Conservation (phyloP, 2,888 invertebrate species). For the Entomobrya multifasciata region DNA sequence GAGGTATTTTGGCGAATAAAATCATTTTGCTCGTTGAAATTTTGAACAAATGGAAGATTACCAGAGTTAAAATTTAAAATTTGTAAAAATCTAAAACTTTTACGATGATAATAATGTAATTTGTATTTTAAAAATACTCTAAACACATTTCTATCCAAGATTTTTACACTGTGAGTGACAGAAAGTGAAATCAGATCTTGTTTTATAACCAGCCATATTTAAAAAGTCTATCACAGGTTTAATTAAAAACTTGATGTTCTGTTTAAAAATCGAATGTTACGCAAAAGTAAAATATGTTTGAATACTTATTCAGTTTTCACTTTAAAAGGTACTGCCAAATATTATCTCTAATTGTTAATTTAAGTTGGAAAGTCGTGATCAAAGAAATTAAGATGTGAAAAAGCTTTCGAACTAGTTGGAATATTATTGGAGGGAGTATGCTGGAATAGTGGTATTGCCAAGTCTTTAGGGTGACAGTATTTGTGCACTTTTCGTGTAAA, state of each 20-base stretch:
- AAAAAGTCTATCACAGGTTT: not conserved
- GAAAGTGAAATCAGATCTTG: constrained; percentile 47
- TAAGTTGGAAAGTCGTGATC: no score
- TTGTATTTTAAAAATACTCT: not conserved
- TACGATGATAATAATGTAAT: not conserved
- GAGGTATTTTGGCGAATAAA: constrained; percentile 10
- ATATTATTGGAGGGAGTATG: no score
- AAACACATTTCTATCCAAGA: constrained; percentile 39
- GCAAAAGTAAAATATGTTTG: no score
- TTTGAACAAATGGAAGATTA: not conserved
- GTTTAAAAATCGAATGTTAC: not conserved
- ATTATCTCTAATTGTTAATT: not conserved
- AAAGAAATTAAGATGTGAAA: no score
- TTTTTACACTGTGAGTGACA: constrained; percentile 60
- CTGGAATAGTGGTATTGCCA: no score
- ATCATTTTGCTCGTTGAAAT: constrained; percentile 31
- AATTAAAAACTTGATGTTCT: no score
- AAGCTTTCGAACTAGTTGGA: no score
- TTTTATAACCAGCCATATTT: constrained; percentile 61
- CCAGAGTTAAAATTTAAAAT: not conserved
- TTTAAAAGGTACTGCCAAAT: not conserved
- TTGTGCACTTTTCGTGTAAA: not conserved
- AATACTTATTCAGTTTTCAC: not conserved
- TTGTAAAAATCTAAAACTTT: not conserved
- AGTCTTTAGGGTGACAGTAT: no score